Evolutionary conservation across 1,140 invertebrate species (phyloP).

Genomic region (Elysia chlorotica): DNA sequence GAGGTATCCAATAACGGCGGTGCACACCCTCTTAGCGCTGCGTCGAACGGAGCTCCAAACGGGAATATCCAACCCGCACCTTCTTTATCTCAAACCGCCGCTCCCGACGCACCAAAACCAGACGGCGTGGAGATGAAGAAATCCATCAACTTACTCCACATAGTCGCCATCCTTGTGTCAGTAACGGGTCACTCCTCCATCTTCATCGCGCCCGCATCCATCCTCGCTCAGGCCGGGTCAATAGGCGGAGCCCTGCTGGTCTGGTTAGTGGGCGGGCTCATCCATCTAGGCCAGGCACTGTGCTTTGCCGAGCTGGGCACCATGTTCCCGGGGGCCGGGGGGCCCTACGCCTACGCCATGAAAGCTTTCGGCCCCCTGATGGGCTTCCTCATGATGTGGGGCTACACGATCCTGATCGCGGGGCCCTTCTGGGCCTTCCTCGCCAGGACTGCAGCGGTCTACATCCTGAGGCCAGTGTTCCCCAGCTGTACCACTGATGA

Average conservation of each 20-base stretch:
- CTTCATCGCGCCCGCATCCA: constrained; percentile 47
- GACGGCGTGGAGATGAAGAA: constrained; percentile 51
- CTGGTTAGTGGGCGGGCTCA: constrained; percentile 84
- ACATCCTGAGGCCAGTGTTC: constrained; percentile 49
- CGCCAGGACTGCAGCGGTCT: constrained; percentile 50
- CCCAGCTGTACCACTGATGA: constrained; percentile 35
- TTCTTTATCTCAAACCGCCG: too few species aligned
- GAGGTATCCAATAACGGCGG: too few species aligned
- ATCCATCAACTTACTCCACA: constrained; percentile 44
- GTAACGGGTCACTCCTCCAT: constrained; percentile 52
- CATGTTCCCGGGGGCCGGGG: constrained; percentile 90
- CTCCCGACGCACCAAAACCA: too few species aligned
- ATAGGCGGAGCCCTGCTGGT: constrained; percentile 75
- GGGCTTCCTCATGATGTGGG: constrained; percentile 95
- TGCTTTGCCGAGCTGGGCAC: constrained; percentile 97
- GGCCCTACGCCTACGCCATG: constrained; percentile 95
- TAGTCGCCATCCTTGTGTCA: constrained; percentile 47
- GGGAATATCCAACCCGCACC: too few species aligned
- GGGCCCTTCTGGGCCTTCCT: constrained; percentile 68
- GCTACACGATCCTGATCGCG: constrained; percentile 71
- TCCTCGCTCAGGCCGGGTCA: constrained; percentile 41
- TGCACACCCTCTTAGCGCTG: too few species aligned
- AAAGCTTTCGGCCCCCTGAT: constrained; percentile 86
- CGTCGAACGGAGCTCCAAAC: too few species aligned
- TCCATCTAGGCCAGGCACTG: constrained; percentile 80